Evolutionary conservation across 2,113 vertebrate species (phyloP), one percentile per base, ranked within the genome.

Genomic region (Chunga burmeisteri): DNA sequence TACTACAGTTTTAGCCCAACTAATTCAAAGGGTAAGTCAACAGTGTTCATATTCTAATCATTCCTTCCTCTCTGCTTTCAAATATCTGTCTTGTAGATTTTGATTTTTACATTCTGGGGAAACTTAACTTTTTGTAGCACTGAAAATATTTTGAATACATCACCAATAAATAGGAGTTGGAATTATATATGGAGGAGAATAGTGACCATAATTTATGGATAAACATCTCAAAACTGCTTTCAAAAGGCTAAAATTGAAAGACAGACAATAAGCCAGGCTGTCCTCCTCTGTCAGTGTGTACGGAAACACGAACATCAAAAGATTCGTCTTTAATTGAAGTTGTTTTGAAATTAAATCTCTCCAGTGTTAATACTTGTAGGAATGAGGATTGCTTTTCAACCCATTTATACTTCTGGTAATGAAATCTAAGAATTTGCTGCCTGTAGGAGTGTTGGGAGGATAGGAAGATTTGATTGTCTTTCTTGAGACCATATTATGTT

Each of bases 321-420:
- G 55, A 79, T 81, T 91, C 77, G 90, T 82, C 47, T 94, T 95
- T 97, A 96, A 95, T 55, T 94, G 86, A 97, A 96, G 91, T 94
- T 94, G 90, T 96, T 97, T 88, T 93, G 94, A 97, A 98, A 98
- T 97, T 84, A 94, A 96, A 96, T 98, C 36, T 92, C 86, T 94
- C 65, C 11, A 21, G 58, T 94, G 81, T 89, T 96, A 97, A 95
- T 90, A 91, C 81, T 88, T 94, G 83, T 81, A 95, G 74, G 82
- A 63, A 49, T 47, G 23, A 94, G 84, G 81, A 56, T 90, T 94
- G 90, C 75, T 94, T 97, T 96, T 95, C 91, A 96, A 74, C 94
- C 72, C 59, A 42, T 90, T 97, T 96, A 86, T 87, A 84, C 85
- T 67, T 96, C 91, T 93, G 65, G 19, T 68, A 97, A 85, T 29